These are phyloP conservation scores for Tangara arthus DNA, from an alignment of 2,797 vertebrate genomes.

Conservation along the genomic window DNA sequence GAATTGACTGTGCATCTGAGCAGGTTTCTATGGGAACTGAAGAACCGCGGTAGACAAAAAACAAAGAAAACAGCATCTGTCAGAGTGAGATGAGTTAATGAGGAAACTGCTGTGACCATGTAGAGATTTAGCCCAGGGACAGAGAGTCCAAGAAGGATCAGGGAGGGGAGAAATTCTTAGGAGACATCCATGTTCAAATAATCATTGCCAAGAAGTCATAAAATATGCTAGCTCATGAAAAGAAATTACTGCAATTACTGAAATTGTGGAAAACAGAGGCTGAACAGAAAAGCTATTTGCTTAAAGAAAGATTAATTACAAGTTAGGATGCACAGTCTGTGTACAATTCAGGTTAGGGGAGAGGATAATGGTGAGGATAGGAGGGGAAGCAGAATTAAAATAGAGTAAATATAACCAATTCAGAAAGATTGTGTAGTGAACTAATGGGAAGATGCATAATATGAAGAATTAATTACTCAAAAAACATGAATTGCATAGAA, in stretches of 20 bases:
- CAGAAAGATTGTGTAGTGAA: background rate
- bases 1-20: background rate
- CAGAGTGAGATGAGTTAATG: slow-evolving; percentile 31
- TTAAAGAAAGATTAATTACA: slow-evolving; percentile 24
- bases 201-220: slow-evolving; percentile 12
- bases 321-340: background rate
- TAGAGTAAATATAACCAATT: background rate
- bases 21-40: slow-evolving; percentile 51
- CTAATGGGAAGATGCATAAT: background rate
- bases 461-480: background rate
- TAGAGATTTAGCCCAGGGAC: background rate
- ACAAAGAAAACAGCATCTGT: slow-evolving; percentile 23
- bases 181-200: background rate
- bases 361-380: background rate
- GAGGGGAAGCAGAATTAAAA: background rate
- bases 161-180: background rate
- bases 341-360: background rate
- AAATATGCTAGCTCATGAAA: slow-evolving; percentile 31
- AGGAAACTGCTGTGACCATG: background rate
- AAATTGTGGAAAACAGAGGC: background rate
- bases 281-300: background rate
- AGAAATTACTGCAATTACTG: slow-evolving; percentile 10
- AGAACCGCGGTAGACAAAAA: background rate
- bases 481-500: background rate
- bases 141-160: background rate